These are phyloP conservation scores for Sarotherodon lohbergeri DNA, from an alignment of 2,113 vertebrate genomes.

Conservation along the genomic window DNA sequence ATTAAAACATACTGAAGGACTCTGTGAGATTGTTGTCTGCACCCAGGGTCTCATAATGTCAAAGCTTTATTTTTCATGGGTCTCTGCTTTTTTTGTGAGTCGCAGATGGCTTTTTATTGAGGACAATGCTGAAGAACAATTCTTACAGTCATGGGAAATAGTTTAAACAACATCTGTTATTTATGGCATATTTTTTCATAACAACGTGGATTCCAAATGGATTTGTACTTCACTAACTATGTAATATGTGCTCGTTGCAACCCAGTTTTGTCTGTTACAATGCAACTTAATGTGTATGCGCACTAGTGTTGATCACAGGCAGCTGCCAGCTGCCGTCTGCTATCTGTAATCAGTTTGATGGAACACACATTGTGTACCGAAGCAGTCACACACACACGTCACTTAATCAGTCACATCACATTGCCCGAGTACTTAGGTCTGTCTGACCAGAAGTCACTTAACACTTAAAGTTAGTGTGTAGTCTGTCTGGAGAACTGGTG, in stretches of 20 bases:
- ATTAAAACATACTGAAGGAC: neutral
- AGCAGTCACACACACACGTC: neutral
- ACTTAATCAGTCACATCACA: slow-evolving; percentile 13
- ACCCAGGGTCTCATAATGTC: neutral
- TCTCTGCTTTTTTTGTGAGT: neutral
- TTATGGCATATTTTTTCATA: slow-evolving; percentile 8
- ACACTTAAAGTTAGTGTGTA: neutral
- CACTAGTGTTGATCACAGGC: slow-evolving; percentile 8
- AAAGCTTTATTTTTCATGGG: neutral
- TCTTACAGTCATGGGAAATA: neutral
- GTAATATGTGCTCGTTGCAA: slow-evolving; percentile 13
- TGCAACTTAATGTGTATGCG: neutral
- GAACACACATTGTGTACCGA: neutral
- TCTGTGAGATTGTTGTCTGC: neutral
- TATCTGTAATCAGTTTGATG: slow-evolving; percentile 33
- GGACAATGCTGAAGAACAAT: neutral
- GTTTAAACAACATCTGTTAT: slow-evolving; percentile 7
- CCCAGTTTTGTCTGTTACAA: neutral
- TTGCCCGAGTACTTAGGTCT: slow-evolving; percentile 12
- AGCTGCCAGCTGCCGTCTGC: slow-evolving; percentile 42
- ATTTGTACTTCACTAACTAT: slow-evolving; percentile 9
- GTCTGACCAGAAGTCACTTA: slow-evolving; percentile 12
- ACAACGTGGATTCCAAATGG: neutral
- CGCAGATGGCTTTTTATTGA: slow-evolving; percentile 1
- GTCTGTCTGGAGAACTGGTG: neutral